Conservation (phyloP, 2,888 invertebrate genomes). For the Andricus quercusramuli region DNA sequence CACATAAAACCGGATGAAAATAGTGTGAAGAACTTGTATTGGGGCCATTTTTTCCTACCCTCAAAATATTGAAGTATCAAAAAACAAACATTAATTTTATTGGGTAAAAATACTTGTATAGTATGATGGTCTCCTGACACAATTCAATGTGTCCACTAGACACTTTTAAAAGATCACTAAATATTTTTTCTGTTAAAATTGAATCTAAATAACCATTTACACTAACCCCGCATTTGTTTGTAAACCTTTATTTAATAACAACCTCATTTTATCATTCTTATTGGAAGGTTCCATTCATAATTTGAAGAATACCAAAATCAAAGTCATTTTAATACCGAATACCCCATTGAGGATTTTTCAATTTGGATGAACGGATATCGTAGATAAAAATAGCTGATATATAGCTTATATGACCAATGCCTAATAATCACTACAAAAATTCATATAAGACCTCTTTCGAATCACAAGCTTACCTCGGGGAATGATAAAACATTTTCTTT, state of each 20-base stretch:
- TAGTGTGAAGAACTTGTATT: no score
- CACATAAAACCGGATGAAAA: no score
- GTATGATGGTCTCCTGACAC: no score
- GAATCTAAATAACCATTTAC: not conserved
- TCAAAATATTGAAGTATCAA: no score
- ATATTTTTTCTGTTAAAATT: no score
- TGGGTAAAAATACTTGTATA: no score
- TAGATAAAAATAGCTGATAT: not conserved
- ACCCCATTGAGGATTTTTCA: not conserved
- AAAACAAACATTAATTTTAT: no score
- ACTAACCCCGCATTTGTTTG: fast-evolving
- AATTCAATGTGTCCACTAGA: no score
- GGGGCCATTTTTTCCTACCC: no score
- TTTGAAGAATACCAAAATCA: not conserved
- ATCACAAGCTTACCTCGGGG: constrained; percentile 40
- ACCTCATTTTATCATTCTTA: not conserved
- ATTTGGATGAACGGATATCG: not conserved
- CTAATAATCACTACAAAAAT: constrained; percentile 26
- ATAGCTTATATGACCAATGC: not conserved
- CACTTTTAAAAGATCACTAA: no score
- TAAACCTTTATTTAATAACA: not conserved
- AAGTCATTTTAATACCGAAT: no score
- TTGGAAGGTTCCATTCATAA: not conserved
- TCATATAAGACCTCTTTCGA: constrained; percentile 20
- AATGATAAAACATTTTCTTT: constrained; percentile 55